Base-by-base conservation (phyloP, 1,140 invertebrate species). In the Hypothenemus hampei region DNA sequence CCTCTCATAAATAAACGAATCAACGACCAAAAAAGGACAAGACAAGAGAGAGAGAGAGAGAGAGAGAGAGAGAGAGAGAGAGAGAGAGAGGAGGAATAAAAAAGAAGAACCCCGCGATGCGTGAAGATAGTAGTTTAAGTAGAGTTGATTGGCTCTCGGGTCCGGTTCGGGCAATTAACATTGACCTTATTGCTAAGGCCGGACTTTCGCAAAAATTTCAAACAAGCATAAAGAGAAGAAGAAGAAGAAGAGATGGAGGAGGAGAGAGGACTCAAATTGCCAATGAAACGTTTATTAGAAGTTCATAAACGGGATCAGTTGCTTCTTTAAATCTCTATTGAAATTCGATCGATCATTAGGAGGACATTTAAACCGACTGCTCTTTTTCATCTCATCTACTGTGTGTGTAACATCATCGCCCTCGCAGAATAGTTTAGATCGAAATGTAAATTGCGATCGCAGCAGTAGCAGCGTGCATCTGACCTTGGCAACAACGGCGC, bases 211-310 rank as follows among this genome's bases (percentile, higher is more conserved):
- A 55, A 55, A 55, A 55, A 55, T 47, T n/a, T n/a, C n/a, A n/a
- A n/a, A n/a, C n/a, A n/a, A n/a, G n/a, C n/a, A 55, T 47, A 55
- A 55, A 44, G 53, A 55, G 53, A 37, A 55, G 53, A 55, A 55
- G n/a, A n/a, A n/a, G n/a, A n/a, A n/a, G n/a, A n/a, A n/a, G n/a
- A n/a, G n/a, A n/a, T n/a, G n/a, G n/a, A n/a, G n/a, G n/a, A n/a
- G n/a, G n/a, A n/a, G n/a, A n/a, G n/a, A n/a, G n/a, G n/a, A n/a
- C n/a, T n/a, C n/a, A n/a, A n/a, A n/a, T n/a, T n/a, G n/a, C n/a
- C n/a, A n/a, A n/a, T n/a, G n/a, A n/a, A n/a, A n/a, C n/a, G n/a
- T n/a, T n/a, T n/a, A n/a, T n/a, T n/a, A n/a, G n/a, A n/a, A n/a
- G n/a, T n/a, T n/a, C n/a, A n/a, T n/a, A n/a, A n/a, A n/a, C n/a